Base-by-base conservation (phyloP, 2,888 invertebrate genomes). In the Drosophila eohydei region DNA sequence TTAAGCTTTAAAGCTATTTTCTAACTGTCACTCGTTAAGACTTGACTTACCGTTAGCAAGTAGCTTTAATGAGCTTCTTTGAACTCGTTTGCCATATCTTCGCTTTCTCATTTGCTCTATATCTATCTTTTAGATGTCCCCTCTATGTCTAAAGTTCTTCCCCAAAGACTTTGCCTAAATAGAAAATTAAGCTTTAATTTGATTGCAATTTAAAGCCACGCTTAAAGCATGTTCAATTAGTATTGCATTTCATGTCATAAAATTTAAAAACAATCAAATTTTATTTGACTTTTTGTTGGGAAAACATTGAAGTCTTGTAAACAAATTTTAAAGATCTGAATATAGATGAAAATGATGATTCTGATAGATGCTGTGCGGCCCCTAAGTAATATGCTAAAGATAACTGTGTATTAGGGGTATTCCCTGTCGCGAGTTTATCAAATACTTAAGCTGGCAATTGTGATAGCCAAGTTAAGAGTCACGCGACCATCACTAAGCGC, bases 401-500 rank as follows among this genome's bases (percentile, higher is more conserved):
- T 41, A 40, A 26, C 5, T 44, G 26, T 5, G 4, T 44, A 26
- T 44, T 26, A 46, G 7, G 5, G 26, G 7, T 12, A 4, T 46
- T 46, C 7, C 14, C 12, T 26, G n/a, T 40, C 2, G 1, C 40
- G 14, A 21, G 21, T 14, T 2, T 4, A 14, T 40, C 40, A 7
- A n/a, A n/a, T 8, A 7, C 8, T 40, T 40, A 40, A n/a, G 40
- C 40, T n/a, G 40, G 14, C n/a, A 12, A 40, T 40, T 40, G 40
- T 8, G 40, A n/a, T 48, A 21, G 51, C 11, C 38, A 40, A 28
- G 30, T 16, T 55, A 26, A 14, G 43, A 16, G 30, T 58, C 54
- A 58, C 57, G 60, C 43, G n/a, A 1, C 11, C 77, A 71, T 44
- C 65, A 11, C 30, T 43, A 30, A 38, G 3, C 21, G 32, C n/a